Percentiles rank a stretch among this genome's conserved stretches.
Evolutionary conservation across 2,113 vertebrate genomes (phyloP).

Genomic region (Gobio gobio): DNA sequence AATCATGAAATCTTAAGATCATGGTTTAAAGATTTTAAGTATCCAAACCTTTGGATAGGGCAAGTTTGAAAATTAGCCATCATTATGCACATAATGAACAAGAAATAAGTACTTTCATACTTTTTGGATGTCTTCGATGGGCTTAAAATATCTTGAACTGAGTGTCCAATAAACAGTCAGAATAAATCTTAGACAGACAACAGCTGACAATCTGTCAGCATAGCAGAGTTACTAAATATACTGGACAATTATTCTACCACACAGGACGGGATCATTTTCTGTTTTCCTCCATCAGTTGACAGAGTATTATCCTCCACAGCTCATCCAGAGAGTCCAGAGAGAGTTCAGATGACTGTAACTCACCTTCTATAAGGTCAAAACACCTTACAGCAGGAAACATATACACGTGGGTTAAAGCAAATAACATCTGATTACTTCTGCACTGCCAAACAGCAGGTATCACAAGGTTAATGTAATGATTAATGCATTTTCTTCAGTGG

Average conservation of each 20-base stretch:
- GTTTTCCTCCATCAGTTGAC: slow-evolving; percentile 27
- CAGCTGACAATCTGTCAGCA: slow-evolving; percentile 41
- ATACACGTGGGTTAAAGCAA: neutral
- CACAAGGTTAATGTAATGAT: neutral
- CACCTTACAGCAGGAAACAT: neutral
- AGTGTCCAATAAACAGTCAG: slow-evolving; percentile 40
- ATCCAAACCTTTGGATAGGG: neutral
- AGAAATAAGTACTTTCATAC: neutral
- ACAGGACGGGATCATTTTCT: slow-evolving; percentile 34
- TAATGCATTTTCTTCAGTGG: slow-evolving; percentile 9
- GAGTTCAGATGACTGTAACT: neutral
- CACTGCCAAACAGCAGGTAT: neutral
- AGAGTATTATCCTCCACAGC: slow-evolving; percentile 2
- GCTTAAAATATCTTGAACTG: slow-evolving; percentile 30
- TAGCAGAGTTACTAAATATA: slow-evolving; percentile 48
- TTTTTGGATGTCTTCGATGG: neutral
- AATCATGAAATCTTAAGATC: neutral
- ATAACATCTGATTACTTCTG: neutral
- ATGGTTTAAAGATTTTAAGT: neutral
- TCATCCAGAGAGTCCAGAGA: slow-evolving; percentile 32
- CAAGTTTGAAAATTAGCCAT: neutral
- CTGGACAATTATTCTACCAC: slow-evolving; percentile 39
- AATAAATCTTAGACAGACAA: slow-evolving; percentile 33
- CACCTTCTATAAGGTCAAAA: slow-evolving; percentile 32
- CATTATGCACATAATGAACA: neutral